Base-by-base conservation (phyloP, 2,797 vertebrate species). In the Chaunax sp. region DNA sequence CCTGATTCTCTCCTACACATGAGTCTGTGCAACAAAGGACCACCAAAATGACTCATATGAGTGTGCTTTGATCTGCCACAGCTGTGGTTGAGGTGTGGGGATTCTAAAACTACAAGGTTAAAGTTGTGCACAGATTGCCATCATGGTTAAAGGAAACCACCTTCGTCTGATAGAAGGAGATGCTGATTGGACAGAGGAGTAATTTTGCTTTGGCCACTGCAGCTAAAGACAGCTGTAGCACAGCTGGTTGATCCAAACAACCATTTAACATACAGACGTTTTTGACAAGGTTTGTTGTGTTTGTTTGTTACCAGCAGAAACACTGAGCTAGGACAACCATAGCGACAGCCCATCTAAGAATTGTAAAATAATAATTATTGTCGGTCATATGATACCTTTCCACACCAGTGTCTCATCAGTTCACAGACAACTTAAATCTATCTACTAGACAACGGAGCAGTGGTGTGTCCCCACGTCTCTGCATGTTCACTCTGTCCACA, bases 341-440 rank as follows among this genome's bases (percentile, higher is more conserved):
- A n/a, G n/a, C n/a, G n/a, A n/a, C n/a, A n/a, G n/a, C n/a, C n/a
- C n/a, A n/a, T n/a, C n/a, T n/a, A n/a, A n/a, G n/a, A n/a, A n/a
- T n/a, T n/a, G n/a, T n/a, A n/a, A n/a, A n/a, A n/a, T n/a, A n/a
- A n/a, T n/a, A n/a, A n/a, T n/a, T n/a, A n/a, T n/a, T n/a, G n/a
- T n/a, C n/a, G 68, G 47, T 82, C 78, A 83, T 56, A n/a, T 1
- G 61, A 85, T 85, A 79, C 73, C 69, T 70, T 74, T 54, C 72
- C 50, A 58, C 59, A n/a, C 59, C 50, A 41, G 46, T 8, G 56
- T 69, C 78, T 85, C 77, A 74, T 86, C 82, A 55, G 67, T 60
- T 61, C 55, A 5, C 64, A 69, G 58, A 67, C 77, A 25, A 23
- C 52, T 51, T 41, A 54, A 35, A 51, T 64, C 28, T 64, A 82